Percentiles rank a stretch among this genome's conserved stretches.
Conservation (phyloP, 2,888 invertebrate genomes). For the Heliothis peltigera region DNA sequence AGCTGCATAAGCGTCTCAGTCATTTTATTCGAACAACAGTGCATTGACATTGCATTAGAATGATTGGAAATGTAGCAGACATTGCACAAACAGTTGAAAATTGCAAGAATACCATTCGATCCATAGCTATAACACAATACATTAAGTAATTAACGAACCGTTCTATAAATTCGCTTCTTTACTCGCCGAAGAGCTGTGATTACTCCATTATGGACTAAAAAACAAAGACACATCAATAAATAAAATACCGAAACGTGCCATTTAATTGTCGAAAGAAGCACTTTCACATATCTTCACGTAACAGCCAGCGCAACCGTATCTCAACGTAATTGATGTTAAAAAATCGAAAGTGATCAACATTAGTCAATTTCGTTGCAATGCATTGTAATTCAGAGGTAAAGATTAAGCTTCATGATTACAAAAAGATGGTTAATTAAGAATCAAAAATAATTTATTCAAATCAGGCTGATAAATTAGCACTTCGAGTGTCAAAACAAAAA, state of each 20-base stretch:
- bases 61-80: not conserved
- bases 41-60: not conserved
- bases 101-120: not conserved
- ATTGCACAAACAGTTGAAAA: not conserved
- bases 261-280: slow-evolving; percentile 47
- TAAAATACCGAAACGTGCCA: slow-evolving; percentile 41
- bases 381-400: slow-evolving; percentile 12
- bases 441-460: too few species aligned
- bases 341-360: slow-evolving; percentile 55
- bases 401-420: not conserved
- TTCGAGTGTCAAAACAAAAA: too few species aligned
- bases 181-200: slow-evolving; percentile 3
- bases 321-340: slow-evolving; percentile 47
- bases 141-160: not conserved
- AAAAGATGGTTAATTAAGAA: too few species aligned
- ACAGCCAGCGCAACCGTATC: slow-evolving; percentile 26
- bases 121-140: not conserved
- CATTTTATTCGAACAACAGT: too few species aligned
- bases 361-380: slow-evolving; percentile 32
- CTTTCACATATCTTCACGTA: slow-evolving; percentile 62
- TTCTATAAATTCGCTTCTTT: not conserved
- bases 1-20: too few species aligned
- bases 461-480: too few species aligned
- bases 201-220: slow-evolving; percentile 11
- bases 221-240: slow-evolving; percentile 18